A percentile compares a stretch with the other conserved stretches of the same genome.
These are phyloP conservation scores for Magallana nippona DNA, from an alignment of 2,888 invertebrate genomes.

Conservation along the genomic window DNA sequence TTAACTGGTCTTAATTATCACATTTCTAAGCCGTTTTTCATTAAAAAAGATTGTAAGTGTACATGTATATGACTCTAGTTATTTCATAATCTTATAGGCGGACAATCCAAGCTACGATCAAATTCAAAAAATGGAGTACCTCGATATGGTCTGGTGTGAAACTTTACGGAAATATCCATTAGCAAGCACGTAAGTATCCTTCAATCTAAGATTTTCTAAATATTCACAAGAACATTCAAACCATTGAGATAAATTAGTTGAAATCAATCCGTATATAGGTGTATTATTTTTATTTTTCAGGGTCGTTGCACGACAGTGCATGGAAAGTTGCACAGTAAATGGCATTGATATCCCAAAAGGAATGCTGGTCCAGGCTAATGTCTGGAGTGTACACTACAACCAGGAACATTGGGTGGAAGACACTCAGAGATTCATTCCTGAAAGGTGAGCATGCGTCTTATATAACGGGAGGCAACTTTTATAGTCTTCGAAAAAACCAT, in stretches of 20 bases:
- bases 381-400: constrained; percentile 74
- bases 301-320: constrained; percentile 73
- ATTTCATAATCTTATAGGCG: constrained; percentile 42
- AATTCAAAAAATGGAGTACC: constrained; percentile 76
- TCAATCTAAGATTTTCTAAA: no score
- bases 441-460: constrained; percentile 63
- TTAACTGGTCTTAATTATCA: neutral
- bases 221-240: no score
- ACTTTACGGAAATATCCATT: constrained; percentile 80
- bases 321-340: constrained; percentile 63
- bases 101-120: constrained; percentile 74
- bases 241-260: neutral
- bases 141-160: constrained; percentile 80
- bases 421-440: constrained; percentile 70
- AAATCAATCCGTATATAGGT: neutral
- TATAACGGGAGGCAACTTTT: neutral
- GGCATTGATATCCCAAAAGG: constrained; percentile 69
- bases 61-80: neutral
- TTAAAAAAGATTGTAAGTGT: neutral
- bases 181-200: constrained; percentile 73
- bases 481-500: neutral
- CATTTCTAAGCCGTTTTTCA: neutral
- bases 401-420: constrained; percentile 73
- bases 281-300: constrained; percentile 54
- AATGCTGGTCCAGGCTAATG: constrained; percentile 74